Percentiles rank a stretch among this genome's conserved stretches.
Conservation (phyloP, 2,113 vertebrate species). For the Salvelinus sp. region DNA sequence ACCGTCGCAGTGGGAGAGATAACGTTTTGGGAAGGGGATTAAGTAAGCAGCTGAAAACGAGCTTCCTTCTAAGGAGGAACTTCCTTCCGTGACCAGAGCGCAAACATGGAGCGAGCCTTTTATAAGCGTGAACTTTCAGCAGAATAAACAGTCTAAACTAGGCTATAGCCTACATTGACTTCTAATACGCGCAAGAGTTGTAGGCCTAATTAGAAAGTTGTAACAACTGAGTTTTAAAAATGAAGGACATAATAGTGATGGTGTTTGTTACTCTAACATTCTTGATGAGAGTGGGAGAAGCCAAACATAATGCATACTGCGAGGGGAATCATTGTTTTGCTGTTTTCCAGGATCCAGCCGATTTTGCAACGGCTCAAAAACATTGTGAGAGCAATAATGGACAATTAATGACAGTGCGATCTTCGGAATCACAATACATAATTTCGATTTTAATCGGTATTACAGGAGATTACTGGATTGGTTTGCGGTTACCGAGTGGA, state of each 20-base stretch:
- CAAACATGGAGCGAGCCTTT: neutral
- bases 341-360: neutral
- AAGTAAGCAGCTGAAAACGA: neutral
- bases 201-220: neutral
- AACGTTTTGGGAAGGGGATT: neutral
- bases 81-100: constrained; percentile 2
- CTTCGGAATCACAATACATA: neutral
- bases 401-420: constrained; percentile 35
- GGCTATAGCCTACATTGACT: neutral
- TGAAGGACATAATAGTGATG: constrained; percentile 36
- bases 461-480: constrained; percentile 45
- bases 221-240: neutral
- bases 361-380: constrained; percentile 25
- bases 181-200: neutral
- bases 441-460: constrained; percentile 26
- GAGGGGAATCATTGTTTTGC: constrained; percentile 28
- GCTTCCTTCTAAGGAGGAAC: constrained; percentile 1
- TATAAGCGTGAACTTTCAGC: neutral
- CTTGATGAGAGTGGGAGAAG: neutral
- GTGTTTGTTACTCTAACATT: constrained; percentile 18
- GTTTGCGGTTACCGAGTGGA: constrained; percentile 12
- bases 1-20: neutral
- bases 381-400: constrained; percentile 20
- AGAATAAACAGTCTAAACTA: neutral
- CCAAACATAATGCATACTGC: constrained; percentile 20